Evolutionary conservation across 30 jellyfish, hydroid and myxozoan genomes (phyloP).

Genomic region (Rhopilema esculentum): DNA sequence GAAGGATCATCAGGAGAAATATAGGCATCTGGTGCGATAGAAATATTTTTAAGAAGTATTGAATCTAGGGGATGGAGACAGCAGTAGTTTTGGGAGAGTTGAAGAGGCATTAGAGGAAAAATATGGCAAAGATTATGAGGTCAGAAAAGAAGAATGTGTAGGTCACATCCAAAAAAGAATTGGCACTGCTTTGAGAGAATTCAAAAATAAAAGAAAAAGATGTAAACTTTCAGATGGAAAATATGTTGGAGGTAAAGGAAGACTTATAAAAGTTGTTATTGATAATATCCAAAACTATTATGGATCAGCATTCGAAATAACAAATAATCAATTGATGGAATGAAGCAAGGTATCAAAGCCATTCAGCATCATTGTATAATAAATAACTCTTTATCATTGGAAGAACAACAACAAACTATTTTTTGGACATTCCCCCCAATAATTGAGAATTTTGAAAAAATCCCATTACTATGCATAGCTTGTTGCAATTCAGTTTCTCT

Average conservation of each 20-base stretch:
- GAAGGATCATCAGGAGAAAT: slow-evolving; percentile 57
- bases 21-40: slow-evolving; percentile 56
- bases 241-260: slow-evolving; percentile 49
- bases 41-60: slow-evolving; percentile 1
- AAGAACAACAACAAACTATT: slow-evolving; percentile 7
- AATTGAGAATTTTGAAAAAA: not conserved
- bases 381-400: not conserved
- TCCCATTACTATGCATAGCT: not conserved
- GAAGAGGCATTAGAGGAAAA: slow-evolving; percentile 16
- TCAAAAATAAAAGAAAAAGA: not conserved
- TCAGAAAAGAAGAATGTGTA: slow-evolving; percentile 37
- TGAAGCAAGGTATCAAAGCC: slow-evolving; percentile 43
- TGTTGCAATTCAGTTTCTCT: not conserved
- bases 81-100: slow-evolving; percentile 30
- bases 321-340: slow-evolving; percentile 16
- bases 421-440: not conserved
- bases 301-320: slow-evolving; percentile 47
- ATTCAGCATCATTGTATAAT: slow-evolving; percentile 28
- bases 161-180: slow-evolving; percentile 46
- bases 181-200: slow-evolving; percentile 17
- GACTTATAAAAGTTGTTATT: slow-evolving; percentile 20
- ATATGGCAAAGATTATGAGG: not conserved
- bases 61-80: slow-evolving; percentile 49
- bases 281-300: slow-evolving; percentile 39
- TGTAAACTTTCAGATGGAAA: slow-evolving; percentile 37